Percentiles rank a stretch among this genome's conserved stretches.
Conservation (phyloP, 2,888 invertebrate species). For the Oscheius sp. region DNA sequence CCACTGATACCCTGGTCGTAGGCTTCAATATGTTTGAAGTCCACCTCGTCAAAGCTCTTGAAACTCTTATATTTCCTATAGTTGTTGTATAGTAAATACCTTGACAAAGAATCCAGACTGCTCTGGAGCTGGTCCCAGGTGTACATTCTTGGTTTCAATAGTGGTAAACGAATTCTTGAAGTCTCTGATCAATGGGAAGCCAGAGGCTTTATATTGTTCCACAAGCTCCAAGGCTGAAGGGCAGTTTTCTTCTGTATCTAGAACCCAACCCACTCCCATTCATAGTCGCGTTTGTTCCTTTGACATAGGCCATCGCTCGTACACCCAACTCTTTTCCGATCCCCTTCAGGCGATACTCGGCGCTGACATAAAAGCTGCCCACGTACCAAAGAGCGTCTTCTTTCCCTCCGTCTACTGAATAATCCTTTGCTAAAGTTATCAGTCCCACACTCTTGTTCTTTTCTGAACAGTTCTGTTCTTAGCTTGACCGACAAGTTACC, state of each 20-base stretch:
- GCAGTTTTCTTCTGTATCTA: not conserved
- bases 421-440: slow-evolving; percentile 13
- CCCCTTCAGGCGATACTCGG: slow-evolving; percentile 14
- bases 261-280: slow-evolving; percentile 4
- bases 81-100: not conserved
- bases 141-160: slow-evolving; percentile 5
- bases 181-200: slow-evolving; percentile 4
- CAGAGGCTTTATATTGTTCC: slow-evolving; percentile 16
- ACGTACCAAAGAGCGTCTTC: slow-evolving; percentile 19
- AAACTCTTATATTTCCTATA: not conserved
- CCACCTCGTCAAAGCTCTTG: not conserved
- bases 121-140: not conserved
- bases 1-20: slow-evolving; percentile 4
- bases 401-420: not conserved
- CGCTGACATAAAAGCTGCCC: slow-evolving; percentile 19
- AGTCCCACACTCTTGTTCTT: slow-evolving; percentile 7
- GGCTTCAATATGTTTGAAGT: not conserved
- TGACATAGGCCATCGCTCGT: not conserved
- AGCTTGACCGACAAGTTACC: not conserved
- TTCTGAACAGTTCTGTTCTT: not conserved
- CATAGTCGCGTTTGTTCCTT: slow-evolving; percentile 3
- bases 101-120: not conserved
- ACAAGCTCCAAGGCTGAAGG: slow-evolving; percentile 14
- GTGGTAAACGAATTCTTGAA: slow-evolving; percentile 8
- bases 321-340: slow-evolving; percentile 13